Evolutionary conservation across 2,113 vertebrate genomes (phyloP).

Genomic region (Mastomys coucha): DNA sequence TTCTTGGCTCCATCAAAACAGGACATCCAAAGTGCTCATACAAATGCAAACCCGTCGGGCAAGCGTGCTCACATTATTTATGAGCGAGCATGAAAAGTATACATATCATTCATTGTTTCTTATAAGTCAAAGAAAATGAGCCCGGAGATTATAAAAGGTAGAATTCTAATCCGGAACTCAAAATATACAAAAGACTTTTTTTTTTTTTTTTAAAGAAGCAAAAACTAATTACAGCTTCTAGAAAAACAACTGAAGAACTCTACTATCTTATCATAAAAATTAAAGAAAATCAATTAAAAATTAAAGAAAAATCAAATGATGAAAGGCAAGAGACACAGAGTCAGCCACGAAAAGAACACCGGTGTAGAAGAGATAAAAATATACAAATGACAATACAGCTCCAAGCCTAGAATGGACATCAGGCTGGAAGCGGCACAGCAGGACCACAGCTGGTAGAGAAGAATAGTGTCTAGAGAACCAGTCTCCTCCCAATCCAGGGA

Average conservation of each 20-base stretch:
- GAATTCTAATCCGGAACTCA: not conserved
- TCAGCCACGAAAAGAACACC: not conserved
- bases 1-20: not conserved
- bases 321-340: not conserved
- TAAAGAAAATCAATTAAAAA: not conserved
- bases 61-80: not conserved
- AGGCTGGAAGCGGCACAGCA: not conserved
- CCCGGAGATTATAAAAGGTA: not conserved
- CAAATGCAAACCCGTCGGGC: not conserved
- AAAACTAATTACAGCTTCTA: not conserved
- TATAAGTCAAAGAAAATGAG: not conserved
- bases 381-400: not conserved
- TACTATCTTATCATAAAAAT: not conserved
- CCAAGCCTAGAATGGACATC: not conserved
- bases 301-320: not conserved
- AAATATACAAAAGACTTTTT: not conserved
- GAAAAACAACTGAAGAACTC: not conserved
- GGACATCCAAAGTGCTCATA: not conserved
- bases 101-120: not conserved
- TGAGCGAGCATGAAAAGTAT: not conserved
- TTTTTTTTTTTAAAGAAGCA: too few relatives aligned
- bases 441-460: not conserved
- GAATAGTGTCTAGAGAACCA: rapidly evolving
- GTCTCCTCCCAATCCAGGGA: not conserved
- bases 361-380: not conserved